Conservation (phyloP, 2,888 invertebrate species). For the Rugalucina vietnamica region DNA sequence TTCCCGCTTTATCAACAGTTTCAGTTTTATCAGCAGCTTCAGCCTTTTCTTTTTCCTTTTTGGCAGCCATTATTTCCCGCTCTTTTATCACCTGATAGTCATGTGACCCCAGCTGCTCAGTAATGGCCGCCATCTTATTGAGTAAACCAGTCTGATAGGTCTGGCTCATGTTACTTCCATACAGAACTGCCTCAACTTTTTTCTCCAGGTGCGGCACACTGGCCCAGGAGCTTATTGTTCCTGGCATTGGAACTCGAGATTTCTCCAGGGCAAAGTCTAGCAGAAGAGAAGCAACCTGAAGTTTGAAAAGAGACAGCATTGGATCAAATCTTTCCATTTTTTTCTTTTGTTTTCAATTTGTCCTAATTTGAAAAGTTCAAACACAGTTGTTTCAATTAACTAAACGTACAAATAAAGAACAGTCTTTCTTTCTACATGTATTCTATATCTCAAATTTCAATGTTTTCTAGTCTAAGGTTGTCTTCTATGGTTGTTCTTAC, state of each 20-base stretch:
- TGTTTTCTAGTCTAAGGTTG: too few species aligned
- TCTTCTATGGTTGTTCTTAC: too few species aligned
- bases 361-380: too few species aligned
- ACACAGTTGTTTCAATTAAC: too few species aligned
- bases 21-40: too few species aligned
- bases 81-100: background rate
- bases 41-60: background rate
- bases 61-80: background rate
- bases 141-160: background rate
- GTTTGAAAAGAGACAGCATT: background rate
- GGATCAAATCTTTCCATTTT: too few species aligned
- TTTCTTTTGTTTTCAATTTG: too few species aligned
- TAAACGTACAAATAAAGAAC: too few species aligned
- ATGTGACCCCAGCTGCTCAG: background rate
- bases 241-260: background rate
- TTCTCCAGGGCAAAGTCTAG: conserved; percentile 7
- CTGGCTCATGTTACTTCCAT: background rate
- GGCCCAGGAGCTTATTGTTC: background rate
- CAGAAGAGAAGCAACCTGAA: conserved; percentile 7
- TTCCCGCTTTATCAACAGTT: too few species aligned
- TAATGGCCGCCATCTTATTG: background rate
- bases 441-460: too few species aligned
- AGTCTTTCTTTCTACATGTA: too few species aligned
- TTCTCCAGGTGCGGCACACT: background rate
- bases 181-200: background rate